Evolutionary conservation across 1,140 invertebrate species (phyloP).

Genomic region (Cyclargus thomasi): DNA sequence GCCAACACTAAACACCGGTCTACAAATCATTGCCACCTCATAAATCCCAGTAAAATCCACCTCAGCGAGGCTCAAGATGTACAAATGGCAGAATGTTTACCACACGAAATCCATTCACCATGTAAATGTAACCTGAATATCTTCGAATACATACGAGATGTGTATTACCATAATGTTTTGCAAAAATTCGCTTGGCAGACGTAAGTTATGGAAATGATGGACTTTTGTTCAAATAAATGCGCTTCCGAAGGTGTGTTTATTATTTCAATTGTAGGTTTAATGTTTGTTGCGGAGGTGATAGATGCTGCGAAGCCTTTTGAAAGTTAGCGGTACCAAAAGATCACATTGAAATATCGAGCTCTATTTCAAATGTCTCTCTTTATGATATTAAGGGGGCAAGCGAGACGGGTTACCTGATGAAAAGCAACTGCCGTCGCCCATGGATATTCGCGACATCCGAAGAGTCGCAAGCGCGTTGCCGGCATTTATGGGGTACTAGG

Average conservation of each 20-base stretch:
- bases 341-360: too few relatives aligned
- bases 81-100: conserved; percentile 24
- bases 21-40: neutral
- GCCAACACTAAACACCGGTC: neutral
- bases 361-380: too few relatives aligned
- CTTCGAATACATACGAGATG: conserved; percentile 21
- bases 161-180: conserved; percentile 20
- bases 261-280: conserved; percentile 11
- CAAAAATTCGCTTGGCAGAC: conserved; percentile 19
- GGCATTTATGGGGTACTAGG: too few relatives aligned
- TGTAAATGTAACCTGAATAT: conserved; percentile 25
- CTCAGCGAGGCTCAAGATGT: conserved; percentile 17
- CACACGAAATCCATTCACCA: conserved; percentile 21
- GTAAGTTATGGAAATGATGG: conserved; percentile 20
- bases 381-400: too few relatives aligned
- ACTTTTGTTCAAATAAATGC: conserved; percentile 18
- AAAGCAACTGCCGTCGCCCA: too few relatives aligned
- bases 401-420: too few relatives aligned
- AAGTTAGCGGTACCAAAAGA: too few relatives aligned
- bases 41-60: conserved; percentile 22
- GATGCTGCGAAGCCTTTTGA: neutral
- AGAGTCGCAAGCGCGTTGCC: too few relatives aligned
- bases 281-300: neutral
- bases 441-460: too few relatives aligned
- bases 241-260: conserved; percentile 9